phyloP scores from a whole-genome alignment of 2,797 vertebrate genomes.

The Gymnocypris eckloni region DNA sequence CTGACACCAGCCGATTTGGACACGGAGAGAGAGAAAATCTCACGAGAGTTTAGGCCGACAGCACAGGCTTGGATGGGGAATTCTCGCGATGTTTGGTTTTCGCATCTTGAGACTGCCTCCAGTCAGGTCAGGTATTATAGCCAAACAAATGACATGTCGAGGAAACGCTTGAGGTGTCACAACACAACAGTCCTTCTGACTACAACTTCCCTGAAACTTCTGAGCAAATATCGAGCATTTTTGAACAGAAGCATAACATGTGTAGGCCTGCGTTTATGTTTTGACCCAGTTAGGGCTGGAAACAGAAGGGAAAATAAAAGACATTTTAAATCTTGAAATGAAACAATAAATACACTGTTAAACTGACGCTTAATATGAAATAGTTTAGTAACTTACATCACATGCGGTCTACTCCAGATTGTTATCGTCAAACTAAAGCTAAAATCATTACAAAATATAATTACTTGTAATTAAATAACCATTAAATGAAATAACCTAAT shows the following conservation, averaged over 20 bases:
- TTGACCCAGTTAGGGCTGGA: background rate
- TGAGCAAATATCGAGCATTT: background rate
- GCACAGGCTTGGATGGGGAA: background rate
- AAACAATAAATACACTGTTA: background rate
- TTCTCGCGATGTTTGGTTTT: conserved; percentile 57
- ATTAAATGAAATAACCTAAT: background rate
- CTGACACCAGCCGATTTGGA: conserved; percentile 56
- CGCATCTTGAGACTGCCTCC: conserved; percentile 4
- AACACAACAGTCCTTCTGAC: background rate
- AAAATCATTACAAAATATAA: background rate
- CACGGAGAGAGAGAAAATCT: conserved; percentile 54
- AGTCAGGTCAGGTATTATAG: conserved; percentile 20
- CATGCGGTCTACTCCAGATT: background rate
- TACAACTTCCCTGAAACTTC: background rate
- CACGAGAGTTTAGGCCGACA: conserved; percentile 43
- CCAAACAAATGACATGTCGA: background rate
- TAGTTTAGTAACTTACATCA: background rate
- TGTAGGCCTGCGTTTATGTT: background rate
- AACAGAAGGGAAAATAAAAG: background rate
- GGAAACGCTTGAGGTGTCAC: background rate
- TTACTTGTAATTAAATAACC: background rate
- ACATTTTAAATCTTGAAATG: background rate
- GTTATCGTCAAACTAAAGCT: background rate
- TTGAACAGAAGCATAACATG: background rate
- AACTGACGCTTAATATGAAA: background rate